phyloP scores from a whole-genome alignment of 2,113 vertebrate genomes.

The Eulemur rufifrons region DNA sequence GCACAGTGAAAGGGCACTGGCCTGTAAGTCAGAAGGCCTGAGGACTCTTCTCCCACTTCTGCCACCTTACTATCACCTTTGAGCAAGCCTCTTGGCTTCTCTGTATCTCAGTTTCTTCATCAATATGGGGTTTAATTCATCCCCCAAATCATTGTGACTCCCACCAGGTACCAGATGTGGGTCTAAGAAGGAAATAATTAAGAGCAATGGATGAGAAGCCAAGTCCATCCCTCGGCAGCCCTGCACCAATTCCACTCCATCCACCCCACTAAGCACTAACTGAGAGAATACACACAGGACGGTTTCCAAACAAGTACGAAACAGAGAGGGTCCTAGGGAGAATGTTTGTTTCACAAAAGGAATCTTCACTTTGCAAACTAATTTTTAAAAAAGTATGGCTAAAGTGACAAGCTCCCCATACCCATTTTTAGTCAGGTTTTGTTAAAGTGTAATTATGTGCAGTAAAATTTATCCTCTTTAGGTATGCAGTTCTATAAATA shows the following conservation, averaged over 20 bases:
- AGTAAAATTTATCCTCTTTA: background rate
- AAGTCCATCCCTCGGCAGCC: background rate
- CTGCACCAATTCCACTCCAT: background rate
- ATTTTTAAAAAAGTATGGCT: background rate
- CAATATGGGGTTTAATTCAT: background rate
- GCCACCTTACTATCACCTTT: background rate
- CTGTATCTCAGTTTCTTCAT: background rate
- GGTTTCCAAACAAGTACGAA: constrained; percentile 7
- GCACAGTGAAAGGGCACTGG: background rate
- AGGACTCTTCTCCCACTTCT: background rate
- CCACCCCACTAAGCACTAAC: background rate
- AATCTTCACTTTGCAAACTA: background rate
- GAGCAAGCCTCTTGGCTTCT: background rate
- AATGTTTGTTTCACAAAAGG: background rate
- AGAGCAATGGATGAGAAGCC: background rate
- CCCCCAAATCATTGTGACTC: background rate
- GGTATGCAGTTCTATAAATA: background rate
- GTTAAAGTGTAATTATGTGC: background rate
- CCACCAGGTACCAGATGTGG: background rate
- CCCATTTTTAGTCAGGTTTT: background rate
- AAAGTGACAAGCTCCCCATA: background rate
- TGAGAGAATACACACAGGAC: background rate
- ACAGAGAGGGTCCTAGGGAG: background rate
- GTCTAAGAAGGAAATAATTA: background rate
- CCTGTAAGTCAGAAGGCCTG: background rate